Evolutionary conservation across 2,113 vertebrate genomes (phyloP).

Genomic region (Capricornis sumatraensis): DNA sequence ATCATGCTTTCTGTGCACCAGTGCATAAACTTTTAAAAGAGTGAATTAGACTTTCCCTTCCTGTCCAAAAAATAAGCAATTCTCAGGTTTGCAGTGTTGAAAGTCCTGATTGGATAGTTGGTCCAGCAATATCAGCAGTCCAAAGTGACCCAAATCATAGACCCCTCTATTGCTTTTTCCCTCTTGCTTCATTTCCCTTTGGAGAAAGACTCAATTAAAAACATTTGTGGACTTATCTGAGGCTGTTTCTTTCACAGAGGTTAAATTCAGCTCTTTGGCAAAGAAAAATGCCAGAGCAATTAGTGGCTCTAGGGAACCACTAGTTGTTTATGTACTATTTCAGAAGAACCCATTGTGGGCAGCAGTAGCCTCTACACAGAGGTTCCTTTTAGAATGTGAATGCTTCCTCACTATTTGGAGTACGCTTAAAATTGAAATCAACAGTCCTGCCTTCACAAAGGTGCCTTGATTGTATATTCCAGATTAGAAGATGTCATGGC

Average conservation of each 20-base stretch:
- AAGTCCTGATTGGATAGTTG: not conserved
- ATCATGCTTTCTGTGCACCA: slow-evolving; percentile 58
- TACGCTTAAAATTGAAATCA: not conserved
- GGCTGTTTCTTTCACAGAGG: not conserved
- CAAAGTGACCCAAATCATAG: not conserved
- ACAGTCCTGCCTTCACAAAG: not conserved
- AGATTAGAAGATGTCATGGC: not conserved
- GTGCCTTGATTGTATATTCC: not conserved
- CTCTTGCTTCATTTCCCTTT: slow-evolving; percentile 31
- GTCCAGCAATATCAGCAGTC: not conserved
- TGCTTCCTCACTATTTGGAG: not conserved
- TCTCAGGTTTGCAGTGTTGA: not conserved
- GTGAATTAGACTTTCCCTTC: slow-evolving; percentile 37
- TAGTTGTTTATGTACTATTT: slow-evolving; percentile 43
- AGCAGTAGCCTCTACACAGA: not conserved
- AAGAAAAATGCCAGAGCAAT: slow-evolving; percentile 49
- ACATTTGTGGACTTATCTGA: slow-evolving; percentile 37
- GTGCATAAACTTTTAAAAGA: slow-evolving; percentile 2
- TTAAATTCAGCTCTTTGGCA: slow-evolving; percentile 48
- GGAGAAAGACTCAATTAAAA: slow-evolving; percentile 56
- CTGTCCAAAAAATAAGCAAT: slow-evolving; percentile 35
- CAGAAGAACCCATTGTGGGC: not conserved
- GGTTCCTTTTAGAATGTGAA: slow-evolving; percentile 18
- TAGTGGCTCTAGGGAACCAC: slow-evolving; percentile 23
- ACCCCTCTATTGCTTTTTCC: not conserved